Base-by-base conservation (phyloP, 2,888 invertebrate species). In the Ellobium chinense region DNA sequence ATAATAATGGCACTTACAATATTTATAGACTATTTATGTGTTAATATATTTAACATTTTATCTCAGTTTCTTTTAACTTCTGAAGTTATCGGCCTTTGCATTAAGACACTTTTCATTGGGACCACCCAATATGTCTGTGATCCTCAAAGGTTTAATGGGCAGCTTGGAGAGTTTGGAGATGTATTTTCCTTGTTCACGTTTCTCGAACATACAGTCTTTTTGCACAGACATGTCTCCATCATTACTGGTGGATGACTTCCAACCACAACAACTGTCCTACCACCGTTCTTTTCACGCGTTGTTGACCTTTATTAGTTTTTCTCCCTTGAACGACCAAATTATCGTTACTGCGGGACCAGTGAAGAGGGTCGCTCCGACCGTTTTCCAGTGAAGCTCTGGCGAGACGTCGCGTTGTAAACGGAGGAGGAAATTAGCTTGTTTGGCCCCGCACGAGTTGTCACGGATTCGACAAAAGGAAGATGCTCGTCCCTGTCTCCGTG, bases 371-470 rank as follows among this genome's bases (percentile, higher is more conserved):
- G n/a, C n/a, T n/a, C n/a, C n/a, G n/a, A n/a, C n/a, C n/a, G n/a
- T n/a, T n/a, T n/a, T n/a, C n/a, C n/a, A n/a, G n/a, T n/a, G n/a
- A n/a, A n/a, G n/a, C n/a, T n/a, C n/a, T n/a, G n/a, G n/a, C n/a
- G n/a, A 39, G 27, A 46, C 18, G n/a, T 9, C 54, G 63, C 9
- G 75, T 46, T 65, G 3, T 2, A 63, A 63, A 9, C 46, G 39
- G 29, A 37, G 65, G 21, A 18, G 75, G 65, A 63, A 70, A 78
- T 69, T 78, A 70, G 70, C 69, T 58, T 31, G 69, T 46, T 78
- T 78, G 36, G 27, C 29, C 24, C 31, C 62, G 69, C 78, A 70
- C 78, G 70, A 24, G 78, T 60, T n/a, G 31, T 1, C 56, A 37
- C 24, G 24, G 29, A 36, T 24, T 7, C 37, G 24, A 68, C 68